Percentiles rank a stretch among this genome's conserved stretches.
phyloP scores from a whole-genome alignment of 2,113 vertebrate genomes.

The Acinonyx jubatus region DNA sequence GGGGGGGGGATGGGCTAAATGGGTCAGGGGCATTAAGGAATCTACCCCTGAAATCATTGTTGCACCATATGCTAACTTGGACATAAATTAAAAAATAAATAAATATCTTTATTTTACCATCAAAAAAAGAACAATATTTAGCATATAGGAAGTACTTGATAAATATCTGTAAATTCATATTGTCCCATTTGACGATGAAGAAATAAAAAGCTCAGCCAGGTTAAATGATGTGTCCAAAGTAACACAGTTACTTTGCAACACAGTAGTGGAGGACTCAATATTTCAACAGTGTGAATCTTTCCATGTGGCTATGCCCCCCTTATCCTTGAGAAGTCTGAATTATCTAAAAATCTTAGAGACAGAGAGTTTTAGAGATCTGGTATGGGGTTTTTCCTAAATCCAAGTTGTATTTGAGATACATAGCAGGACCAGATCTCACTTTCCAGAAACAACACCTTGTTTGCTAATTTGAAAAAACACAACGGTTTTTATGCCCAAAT shows the following conservation, averaged over 20 bases:
- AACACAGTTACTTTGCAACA: not conserved
- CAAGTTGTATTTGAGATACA: not conserved
- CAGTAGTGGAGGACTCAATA: not conserved
- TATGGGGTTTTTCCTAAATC: not conserved
- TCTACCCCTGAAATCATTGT: no score
- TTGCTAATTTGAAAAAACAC: not conserved
- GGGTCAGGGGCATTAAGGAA: no score
- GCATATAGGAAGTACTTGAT: not conserved
- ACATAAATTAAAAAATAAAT: no score
- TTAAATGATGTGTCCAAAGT: not conserved
- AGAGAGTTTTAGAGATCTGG: not conserved
- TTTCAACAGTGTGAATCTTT: not conserved
- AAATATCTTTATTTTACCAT: no score
- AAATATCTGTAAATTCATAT: not conserved
- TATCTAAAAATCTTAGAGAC: not conserved
- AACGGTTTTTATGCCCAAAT: not conserved
- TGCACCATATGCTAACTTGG: no score
- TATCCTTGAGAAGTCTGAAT: not conserved
- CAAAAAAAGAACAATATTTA: not conserved
- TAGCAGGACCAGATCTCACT: not conserved
- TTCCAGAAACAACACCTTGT: not conserved
- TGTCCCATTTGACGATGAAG: not conserved
- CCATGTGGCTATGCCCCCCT: not conserved
- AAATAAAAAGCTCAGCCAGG: not conserved
- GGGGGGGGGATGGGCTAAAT: no score